These are phyloP conservation scores for Erinaceus europaeus DNA, from an alignment of 2,113 vertebrate species.

Conservation along the genomic window DNA sequence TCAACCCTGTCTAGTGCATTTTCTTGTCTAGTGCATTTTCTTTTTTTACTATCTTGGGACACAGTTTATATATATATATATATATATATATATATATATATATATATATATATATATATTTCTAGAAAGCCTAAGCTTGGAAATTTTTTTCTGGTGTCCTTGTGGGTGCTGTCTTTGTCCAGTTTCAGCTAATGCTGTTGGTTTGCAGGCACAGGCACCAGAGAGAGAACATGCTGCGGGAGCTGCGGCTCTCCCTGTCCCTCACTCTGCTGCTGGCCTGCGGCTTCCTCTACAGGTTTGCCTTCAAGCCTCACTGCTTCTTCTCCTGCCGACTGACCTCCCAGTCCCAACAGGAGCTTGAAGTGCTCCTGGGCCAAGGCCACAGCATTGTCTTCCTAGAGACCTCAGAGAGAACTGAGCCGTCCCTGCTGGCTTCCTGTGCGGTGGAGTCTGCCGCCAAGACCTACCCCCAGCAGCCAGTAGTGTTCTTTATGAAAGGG, in stretches of 20 bases:
- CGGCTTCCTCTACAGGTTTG: constrained; percentile 80
- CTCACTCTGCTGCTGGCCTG: constrained; percentile 70
- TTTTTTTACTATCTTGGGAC: not conserved
- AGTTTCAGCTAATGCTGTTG: constrained; percentile 8
- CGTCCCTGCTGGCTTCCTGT: constrained; percentile 77
- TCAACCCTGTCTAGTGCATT: not conserved
- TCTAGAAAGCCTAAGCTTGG: not conserved
- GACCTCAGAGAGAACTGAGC: constrained; percentile 78
- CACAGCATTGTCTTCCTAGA: constrained; percentile 84
- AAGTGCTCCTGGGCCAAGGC: constrained; percentile 70
- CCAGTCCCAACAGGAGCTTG: constrained; percentile 64
- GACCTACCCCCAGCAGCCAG: constrained; percentile 74
- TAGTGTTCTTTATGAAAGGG: constrained; percentile 83
- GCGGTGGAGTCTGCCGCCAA: constrained; percentile 84
- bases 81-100: not conserved
- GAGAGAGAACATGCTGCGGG: constrained; percentile 79
- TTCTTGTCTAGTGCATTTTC: no score
- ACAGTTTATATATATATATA: not conserved
- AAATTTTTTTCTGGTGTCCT: not conserved
- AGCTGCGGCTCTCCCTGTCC: constrained; percentile 77
- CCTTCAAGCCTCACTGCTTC: constrained; percentile 68
- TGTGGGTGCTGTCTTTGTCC: not conserved
- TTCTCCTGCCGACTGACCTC: constrained; percentile 72
- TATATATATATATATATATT: no score
- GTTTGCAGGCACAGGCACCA: constrained; percentile 29